Evolutionary conservation across 1,140 invertebrate genomes (phyloP), one percentile per base, ranked within the genome.

Genomic region (Galendromus occidentalis): DNA sequence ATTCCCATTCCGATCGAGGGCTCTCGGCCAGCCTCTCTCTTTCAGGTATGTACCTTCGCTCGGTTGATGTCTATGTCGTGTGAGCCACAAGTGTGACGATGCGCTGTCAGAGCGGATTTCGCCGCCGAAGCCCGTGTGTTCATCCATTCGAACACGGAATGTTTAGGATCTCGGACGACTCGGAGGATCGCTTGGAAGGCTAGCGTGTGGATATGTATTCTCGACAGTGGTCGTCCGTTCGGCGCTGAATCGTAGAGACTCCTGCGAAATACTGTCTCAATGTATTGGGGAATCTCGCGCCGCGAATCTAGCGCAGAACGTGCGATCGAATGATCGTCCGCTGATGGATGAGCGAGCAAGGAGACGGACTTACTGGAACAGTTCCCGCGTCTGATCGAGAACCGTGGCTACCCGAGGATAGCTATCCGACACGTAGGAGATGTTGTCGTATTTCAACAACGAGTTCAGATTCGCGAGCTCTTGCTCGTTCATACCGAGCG

Each of bases 401-500:
- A 87, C 84, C 39, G 81, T 81, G 0, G 87, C 87, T 5, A 90
- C 81, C 70, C 86, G 79, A 6, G 88, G 88, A 72, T 85, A 84
- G 14, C 85, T 84, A 72, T 90, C 84, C 1, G 86, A 80, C 0
- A 88, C 82, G 0, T 87, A 73, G 12, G 83, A 86, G 2, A 88
- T 81, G 68, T 85, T 84, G 0, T 85, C 85, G 73, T 82, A 80
- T 65, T 81, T 76, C 51, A 86, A 72, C 0, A 84, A 80, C 71
- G 82, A 84, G 63, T 83, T 79, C 1, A 91, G 72, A 75, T 89
- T 91, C 0, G 83, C 82, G 33, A 90, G 76, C 76, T 91, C 88
- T 73, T 82, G 87, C 74, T 91, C 88, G 74, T 91, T 91, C 86
- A 90, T 88, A 0, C 88, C 88, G 7, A 91, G 76, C n/a, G 87